phyloP scores from a whole-genome alignment of 2,797 vertebrate species.

The Percopsis omiscomaycus region DNA sequence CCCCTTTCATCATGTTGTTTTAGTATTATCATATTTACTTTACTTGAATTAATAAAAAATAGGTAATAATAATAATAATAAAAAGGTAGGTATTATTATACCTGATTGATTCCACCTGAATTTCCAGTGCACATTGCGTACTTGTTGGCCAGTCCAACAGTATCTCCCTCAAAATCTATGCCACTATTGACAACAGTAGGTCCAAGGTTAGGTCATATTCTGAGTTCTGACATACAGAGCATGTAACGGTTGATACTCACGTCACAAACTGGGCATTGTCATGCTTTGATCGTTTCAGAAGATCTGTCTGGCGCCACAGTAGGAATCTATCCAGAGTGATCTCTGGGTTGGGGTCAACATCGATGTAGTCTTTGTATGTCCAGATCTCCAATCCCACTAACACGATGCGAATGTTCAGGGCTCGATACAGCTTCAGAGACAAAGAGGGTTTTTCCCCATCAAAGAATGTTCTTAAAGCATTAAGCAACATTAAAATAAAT shows the following conservation, averaged over 20 bases:
- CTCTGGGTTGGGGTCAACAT: constrained; percentile 68
- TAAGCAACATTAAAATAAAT: neutral
- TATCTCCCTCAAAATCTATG: constrained; percentile 78
- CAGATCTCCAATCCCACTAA: constrained; percentile 91
- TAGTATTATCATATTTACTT: neutral
- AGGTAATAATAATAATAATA: too few species aligned
- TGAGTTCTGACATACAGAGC: neutral
- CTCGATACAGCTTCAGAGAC: constrained; percentile 81
- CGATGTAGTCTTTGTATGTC: constrained; percentile 75
- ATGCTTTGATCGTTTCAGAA: constrained; percentile 71
- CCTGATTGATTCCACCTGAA: constrained; percentile 89
- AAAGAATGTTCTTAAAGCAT: neutral
- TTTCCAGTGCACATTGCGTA: constrained; percentile 81
- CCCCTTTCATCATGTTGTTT: neutral
- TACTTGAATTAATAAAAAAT: neutral
- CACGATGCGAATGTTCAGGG: constrained; percentile 81
- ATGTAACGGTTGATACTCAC: constrained; percentile 66
- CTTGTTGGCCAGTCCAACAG: constrained; percentile 87
- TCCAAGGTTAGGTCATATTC: neutral
- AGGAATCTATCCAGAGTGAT: constrained; percentile 83
- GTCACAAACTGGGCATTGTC: constrained; percentile 92
- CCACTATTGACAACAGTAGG: constrained; percentile 68
- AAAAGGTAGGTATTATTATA: constrained; percentile 37
- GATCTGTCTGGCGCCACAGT: constrained; percentile 76
- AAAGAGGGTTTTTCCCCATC: constrained; percentile 6